phyloP scores from a whole-genome alignment of 1,140 invertebrate genomes.

The Pogonomyrmex barbatus region DNA sequence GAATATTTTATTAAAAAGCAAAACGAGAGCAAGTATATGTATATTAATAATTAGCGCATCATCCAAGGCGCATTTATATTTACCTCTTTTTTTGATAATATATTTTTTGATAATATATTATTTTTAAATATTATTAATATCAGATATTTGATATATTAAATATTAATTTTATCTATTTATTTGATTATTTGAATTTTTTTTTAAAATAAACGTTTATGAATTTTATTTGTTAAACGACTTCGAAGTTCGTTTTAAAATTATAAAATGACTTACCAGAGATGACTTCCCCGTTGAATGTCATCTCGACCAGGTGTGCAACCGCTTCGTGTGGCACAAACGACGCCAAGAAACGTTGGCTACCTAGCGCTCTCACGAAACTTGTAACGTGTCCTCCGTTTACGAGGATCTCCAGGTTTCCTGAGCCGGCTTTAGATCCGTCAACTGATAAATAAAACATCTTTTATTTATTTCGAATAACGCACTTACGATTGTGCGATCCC shows the following conservation, averaged over 20 bases:
- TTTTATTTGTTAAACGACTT: neutral
- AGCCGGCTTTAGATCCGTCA: constrained; percentile 97
- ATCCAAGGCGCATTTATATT: no score
- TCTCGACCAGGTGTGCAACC: constrained; percentile 95
- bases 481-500: neutral
- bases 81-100: no score
- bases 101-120: no score
- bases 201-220: neutral
- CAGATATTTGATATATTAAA: no score
- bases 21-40: no score
- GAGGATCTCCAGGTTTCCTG: constrained; percentile 98
- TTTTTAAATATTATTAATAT: no score
- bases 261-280: constrained; percentile 92
- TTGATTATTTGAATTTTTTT: neutral
- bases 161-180: no score
- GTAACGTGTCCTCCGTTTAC: constrained; percentile 98
- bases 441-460: constrained; percentile 88
- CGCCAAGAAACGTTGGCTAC: constrained; percentile 95
- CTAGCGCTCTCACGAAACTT: constrained; percentile 96
- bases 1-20: no score
- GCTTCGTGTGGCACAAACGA: constrained; percentile 96
- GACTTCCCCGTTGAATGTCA: constrained; percentile 97
- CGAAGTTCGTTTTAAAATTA: neutral
- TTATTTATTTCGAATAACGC: neutral
- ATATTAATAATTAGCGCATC: no score